phyloP scores from a whole-genome alignment of 2,888 invertebrate species.

The Marronus borbonicus region DNA sequence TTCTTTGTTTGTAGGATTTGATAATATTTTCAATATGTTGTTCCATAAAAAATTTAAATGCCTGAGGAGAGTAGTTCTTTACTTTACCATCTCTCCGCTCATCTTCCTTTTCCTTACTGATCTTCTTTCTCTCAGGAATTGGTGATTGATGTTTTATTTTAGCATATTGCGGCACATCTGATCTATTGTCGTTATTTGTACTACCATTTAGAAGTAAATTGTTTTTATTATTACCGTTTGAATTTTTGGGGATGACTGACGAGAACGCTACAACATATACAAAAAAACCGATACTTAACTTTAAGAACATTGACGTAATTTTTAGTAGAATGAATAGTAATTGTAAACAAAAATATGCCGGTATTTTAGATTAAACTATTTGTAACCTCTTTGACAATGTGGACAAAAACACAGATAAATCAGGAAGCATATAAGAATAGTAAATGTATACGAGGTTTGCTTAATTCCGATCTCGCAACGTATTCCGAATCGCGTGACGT shows the following conservation, averaged over 20 bases:
- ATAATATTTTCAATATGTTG: slow-evolving; percentile 98
- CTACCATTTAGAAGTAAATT: slow-evolving; percentile 69
- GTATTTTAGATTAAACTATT: too few relatives aligned
- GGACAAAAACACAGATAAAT: too few relatives aligned
- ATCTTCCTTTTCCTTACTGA: slow-evolving; percentile 91
- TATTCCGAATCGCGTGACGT: too few relatives aligned
- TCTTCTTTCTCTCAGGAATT: slow-evolving; percentile 92
- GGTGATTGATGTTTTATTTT: slow-evolving; percentile 96
- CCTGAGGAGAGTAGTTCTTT: slow-evolving; percentile 95
- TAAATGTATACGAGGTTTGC: too few relatives aligned
- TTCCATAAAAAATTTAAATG: slow-evolving; percentile 99
- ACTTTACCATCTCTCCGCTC: slow-evolving; percentile 90
- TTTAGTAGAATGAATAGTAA: too few relatives aligned
- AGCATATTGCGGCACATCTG: slow-evolving; percentile 73
- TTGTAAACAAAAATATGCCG: too few relatives aligned
- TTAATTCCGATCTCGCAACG: too few relatives aligned
- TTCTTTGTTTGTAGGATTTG: slow-evolving; percentile 94
- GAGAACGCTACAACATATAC: slow-evolving; percentile 71
- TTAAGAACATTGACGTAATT: too few relatives aligned
- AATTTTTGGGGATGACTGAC: slow-evolving; percentile 74
- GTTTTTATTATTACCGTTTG: slow-evolving; percentile 60
- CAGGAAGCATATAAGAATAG: too few relatives aligned
- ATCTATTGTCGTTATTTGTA: slow-evolving; percentile 70
- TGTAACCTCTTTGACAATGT: too few relatives aligned
- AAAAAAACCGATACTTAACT: not conserved